phyloP scores from a whole-genome alignment of 1,140 invertebrate genomes.

The Aphis gossypii region DNA sequence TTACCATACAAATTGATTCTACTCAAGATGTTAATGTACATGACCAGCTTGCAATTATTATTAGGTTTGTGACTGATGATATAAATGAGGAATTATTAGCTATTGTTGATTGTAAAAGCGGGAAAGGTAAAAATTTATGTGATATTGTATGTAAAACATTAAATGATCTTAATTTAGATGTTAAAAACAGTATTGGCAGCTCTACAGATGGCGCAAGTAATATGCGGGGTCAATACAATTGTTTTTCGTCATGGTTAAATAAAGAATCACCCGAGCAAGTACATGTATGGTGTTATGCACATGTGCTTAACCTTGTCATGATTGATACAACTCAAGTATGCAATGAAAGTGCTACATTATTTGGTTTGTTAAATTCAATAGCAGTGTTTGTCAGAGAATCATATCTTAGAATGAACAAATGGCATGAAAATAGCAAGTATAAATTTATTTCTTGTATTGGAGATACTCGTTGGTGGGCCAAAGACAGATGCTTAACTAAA shows the following conservation, averaged over 20 bases:
- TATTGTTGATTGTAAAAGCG: neutral
- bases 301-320: slow-evolving; percentile 16
- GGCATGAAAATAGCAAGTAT: neutral
- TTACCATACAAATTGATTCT: neutral
- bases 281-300: slow-evolving; percentile 28
- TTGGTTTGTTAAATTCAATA: neutral
- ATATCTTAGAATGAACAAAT: neutral
- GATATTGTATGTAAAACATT: neutral
- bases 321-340: neutral
- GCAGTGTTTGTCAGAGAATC: neutral
- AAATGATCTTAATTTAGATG: neutral
- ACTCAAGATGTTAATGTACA: neutral
- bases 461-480: neutral
- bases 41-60: neutral
- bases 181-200: slow-evolving; percentile 10
- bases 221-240: slow-evolving; percentile 38
- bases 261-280: neutral
- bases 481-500: neutral
- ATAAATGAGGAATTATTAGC: neutral
- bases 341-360: neutral
- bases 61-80: neutral
- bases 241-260: neutral
- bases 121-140: neutral
- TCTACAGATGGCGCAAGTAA: slow-evolving; percentile 57
- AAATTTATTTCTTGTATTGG: neutral